Conservation (phyloP, 2,797 vertebrate species). For the Melanotaenia boesemani region DNA sequence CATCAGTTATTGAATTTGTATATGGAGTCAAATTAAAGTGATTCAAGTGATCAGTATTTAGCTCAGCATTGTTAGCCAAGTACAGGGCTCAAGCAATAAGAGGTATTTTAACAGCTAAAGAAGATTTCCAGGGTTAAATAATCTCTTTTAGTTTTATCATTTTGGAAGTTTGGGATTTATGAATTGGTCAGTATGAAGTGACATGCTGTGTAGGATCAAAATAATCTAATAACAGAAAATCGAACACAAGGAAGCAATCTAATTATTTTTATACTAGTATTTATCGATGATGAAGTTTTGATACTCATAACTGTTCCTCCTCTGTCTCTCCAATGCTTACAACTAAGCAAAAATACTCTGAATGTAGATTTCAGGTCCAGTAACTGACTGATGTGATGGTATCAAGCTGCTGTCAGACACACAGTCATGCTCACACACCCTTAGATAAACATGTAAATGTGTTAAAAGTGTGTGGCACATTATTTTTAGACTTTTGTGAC, state of each 20-base stretch:
- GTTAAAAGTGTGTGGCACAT: background rate
- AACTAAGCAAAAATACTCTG: background rate
- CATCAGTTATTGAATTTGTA: background rate
- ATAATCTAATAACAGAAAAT: too few relatives aligned
- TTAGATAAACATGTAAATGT: slow-evolving; percentile 23
- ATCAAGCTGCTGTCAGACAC: slow-evolving; percentile 21
- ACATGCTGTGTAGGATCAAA: background rate
- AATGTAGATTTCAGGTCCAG: background rate
- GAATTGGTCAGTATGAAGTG: background rate
- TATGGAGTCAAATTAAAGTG: background rate
- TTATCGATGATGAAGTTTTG: background rate
- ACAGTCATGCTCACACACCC: slow-evolving; percentile 30
- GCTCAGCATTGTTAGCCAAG: background rate
- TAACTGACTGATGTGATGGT: background rate
- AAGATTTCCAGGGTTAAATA: background rate
- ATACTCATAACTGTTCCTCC: too few relatives aligned
- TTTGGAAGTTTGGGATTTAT: background rate
- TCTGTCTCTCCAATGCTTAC: background rate
- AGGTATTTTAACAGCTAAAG: background rate
- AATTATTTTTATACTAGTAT: too few relatives aligned
- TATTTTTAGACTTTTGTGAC: slow-evolving; percentile 36
- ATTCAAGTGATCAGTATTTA: background rate
- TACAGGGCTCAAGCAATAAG: background rate
- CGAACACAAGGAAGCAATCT: too few relatives aligned
- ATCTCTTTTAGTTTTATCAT: background rate